These are phyloP conservation scores for Ephydatia muelleri DNA, from an alignment of 37 sponge, comb jelly and placozoan genomes.

Conservation along the genomic window DNA sequence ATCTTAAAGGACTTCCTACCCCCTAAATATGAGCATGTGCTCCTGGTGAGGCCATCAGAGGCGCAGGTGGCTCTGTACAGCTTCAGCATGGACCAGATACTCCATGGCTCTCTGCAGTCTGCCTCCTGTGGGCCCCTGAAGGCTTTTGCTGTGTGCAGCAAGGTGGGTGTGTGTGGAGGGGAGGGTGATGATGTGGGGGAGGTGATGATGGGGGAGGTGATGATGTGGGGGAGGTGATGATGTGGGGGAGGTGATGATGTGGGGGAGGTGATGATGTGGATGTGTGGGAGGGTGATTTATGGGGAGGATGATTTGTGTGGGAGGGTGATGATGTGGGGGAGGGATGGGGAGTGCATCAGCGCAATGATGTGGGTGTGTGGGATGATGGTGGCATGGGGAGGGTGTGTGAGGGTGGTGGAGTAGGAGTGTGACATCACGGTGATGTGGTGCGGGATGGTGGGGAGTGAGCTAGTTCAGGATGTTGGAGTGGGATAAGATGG, in stretches of 20 bases:
- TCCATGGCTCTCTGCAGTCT: constrained; percentile 3
- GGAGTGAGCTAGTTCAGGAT: not conserved
- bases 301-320: too few species aligned
- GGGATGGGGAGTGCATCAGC: too few species aligned
- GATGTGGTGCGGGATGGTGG: too few species aligned
- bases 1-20: constrained; percentile 75
- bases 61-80: constrained; percentile 75
- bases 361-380: too few species aligned
- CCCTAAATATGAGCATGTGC: constrained; percentile 85
- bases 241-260: too few species aligned
- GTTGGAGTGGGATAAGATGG: not conserved
- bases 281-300: too few species aligned
- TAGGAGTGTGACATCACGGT: too few species aligned
- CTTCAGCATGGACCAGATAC: constrained; percentile 32
- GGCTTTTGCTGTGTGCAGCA: constrained; percentile 83
- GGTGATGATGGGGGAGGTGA: not conserved
- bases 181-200: too few species aligned
- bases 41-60: constrained; percentile 68
- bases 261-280: not conserved
- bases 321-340: too few species aligned
- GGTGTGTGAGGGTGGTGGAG: too few species aligned
- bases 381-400: too few species aligned
- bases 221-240: not conserved
- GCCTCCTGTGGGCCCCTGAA: constrained; percentile 63
- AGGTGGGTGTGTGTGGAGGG: constrained; percentile 47